Evolutionary conservation across 2,113 vertebrate species (phyloP).

Genomic region (Lampris incognitus): DNA sequence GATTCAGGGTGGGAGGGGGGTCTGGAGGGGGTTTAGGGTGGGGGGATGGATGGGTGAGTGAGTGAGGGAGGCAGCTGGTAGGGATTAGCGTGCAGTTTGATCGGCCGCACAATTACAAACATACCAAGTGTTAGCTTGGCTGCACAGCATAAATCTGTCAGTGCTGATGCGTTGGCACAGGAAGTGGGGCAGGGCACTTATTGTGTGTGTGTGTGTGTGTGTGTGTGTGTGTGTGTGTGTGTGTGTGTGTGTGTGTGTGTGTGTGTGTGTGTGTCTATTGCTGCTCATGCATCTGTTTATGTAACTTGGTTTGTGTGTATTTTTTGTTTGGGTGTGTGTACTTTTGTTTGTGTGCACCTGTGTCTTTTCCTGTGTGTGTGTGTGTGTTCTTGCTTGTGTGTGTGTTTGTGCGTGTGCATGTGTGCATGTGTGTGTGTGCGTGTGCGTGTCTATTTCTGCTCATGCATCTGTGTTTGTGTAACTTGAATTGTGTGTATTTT

Average conservation of each 20-base stretch:
- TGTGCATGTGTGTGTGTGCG: conserved; percentile 14
- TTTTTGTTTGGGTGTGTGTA: not conserved
- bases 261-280: not conserved
- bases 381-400: conserved; percentile 19
- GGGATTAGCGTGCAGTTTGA: conserved; percentile 77
- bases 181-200: conserved; percentile 49
- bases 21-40: not conserved
- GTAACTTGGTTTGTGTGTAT: conserved; percentile 5
- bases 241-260: not conserved
- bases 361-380: not conserved
- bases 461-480: not conserved
- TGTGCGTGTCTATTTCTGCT: not conserved
- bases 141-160: conserved; percentile 58
- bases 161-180: conserved; percentile 56
- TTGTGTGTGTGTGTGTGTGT: not conserved
- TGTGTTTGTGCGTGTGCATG: not conserved
- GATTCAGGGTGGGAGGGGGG: not conserved
- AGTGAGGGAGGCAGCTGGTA: conserved; percentile 78
- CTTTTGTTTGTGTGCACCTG: too few relatives aligned
- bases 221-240: conserved; percentile 23
- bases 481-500: not conserved
- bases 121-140: conserved; percentile 74
- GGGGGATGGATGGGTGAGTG: conserved; percentile 44
- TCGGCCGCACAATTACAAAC: conserved; percentile 75
- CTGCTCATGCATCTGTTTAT: too few relatives aligned